These are phyloP conservation scores for Falcaria lacertinaria DNA, from an alignment of 2,888 invertebrate species.

Conservation along the genomic window DNA sequence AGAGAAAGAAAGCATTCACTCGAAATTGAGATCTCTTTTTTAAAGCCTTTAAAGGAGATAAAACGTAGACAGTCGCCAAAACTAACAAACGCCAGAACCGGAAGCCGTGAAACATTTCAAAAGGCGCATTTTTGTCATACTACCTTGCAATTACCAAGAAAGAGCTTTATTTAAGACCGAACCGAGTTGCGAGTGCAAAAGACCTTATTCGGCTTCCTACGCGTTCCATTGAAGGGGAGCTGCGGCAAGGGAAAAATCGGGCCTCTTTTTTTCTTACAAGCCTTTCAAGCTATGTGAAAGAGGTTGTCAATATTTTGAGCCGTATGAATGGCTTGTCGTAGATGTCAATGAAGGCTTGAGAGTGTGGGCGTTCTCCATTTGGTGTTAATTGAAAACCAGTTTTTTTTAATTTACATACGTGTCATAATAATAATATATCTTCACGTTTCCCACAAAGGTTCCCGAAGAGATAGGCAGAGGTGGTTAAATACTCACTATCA, in stretches of 20 bases:
- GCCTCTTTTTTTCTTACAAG: conserved; percentile 60
- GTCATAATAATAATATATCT: too few species aligned
- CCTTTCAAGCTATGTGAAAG: conserved; percentile 66
- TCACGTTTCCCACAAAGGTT: too few species aligned
- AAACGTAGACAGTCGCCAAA: background rate
- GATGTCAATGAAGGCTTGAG: conserved; percentile 66
- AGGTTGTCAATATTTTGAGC: conserved; percentile 77
- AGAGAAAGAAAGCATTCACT: too few species aligned
- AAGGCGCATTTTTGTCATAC: conserved; percentile 32
- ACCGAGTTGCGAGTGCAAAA: conserved; percentile 43
- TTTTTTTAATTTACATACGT: conserved; percentile 6
- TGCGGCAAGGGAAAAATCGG: conserved; percentile 61
- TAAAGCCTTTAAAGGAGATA: background rate
- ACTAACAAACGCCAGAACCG: conserved; percentile 11
- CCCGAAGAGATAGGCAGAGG: too few species aligned
- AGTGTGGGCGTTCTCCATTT: conserved; percentile 48
- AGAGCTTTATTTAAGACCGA: conserved; percentile 32
- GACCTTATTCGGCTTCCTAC: conserved; percentile 50
- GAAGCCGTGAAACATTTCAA: conserved; percentile 19
- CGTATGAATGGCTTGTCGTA: conserved; percentile 65
- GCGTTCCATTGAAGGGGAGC: conserved; percentile 56
- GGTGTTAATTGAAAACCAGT: conserved; percentile 11
- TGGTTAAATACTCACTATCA: too few species aligned
- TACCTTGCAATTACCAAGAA: conserved; percentile 52
- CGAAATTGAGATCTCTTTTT: too few species aligned